Conservation (phyloP, 2,888 invertebrate genomes). For the Zygothrica quintamaculata region DNA sequence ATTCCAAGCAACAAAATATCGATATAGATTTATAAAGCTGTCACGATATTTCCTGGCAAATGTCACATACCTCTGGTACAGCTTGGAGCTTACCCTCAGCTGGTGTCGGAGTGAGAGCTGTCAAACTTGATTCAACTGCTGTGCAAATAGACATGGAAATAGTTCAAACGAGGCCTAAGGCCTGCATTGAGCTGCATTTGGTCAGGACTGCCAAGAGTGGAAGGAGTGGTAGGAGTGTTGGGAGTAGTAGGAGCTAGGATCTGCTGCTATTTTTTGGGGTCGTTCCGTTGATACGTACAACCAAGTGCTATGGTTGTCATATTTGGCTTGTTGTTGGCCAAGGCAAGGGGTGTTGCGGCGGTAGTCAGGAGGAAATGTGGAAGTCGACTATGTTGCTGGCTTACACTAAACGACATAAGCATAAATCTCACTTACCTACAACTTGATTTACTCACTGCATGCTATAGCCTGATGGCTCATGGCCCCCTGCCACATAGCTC, state of each 20-base stretch:
- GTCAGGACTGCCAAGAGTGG: conserved; percentile 2
- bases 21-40: conserved; percentile 19
- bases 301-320: conserved; percentile 68
- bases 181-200: conserved; percentile 48
- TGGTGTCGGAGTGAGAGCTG: conserved; percentile 31
- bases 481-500: conserved; percentile 4
- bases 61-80: not conserved
- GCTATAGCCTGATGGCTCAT: conserved; percentile 24
- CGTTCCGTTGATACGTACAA: conserved; percentile 36
- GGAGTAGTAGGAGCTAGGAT: no score
- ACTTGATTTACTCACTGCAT: conserved; percentile 78
- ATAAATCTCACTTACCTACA: conserved; percentile 81
- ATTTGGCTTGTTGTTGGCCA: conserved; percentile 62
- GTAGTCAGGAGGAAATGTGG: not conserved
- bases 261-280: conserved; percentile 9
- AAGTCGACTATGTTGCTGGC: conserved; percentile 46
- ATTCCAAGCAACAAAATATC: not conserved
- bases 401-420: conserved; percentile 80
- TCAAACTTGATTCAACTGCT: conserved; percentile 50
- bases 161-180: conserved; percentile 24
- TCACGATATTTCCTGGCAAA: conserved; percentile 32
- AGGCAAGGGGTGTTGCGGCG: not conserved
- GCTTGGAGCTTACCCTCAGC: conserved; percentile 1
- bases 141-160: conserved; percentile 48
- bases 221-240: no score